phyloP scores from a whole-genome alignment of 1,140 invertebrate genomes.

The Heliconius hewitsoni region DNA sequence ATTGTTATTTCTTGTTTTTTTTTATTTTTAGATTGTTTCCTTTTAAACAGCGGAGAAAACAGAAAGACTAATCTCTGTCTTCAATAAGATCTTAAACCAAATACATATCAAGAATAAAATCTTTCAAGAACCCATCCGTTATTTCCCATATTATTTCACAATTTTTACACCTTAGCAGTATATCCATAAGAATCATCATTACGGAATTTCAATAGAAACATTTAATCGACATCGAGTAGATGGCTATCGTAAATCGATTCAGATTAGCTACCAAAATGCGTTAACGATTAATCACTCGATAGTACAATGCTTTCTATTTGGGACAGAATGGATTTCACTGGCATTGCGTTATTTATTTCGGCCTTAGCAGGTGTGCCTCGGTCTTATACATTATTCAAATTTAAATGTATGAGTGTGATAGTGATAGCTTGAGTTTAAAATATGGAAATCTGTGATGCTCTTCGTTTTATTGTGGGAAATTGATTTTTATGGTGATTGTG shows the following conservation, averaged over 20 bases:
- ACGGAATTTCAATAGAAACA: conserved; percentile 37
- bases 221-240: conserved; percentile 55
- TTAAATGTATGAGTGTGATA: conserved; percentile 35
- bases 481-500: background rate
- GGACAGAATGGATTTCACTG: conserved; percentile 69
- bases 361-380: conserved; percentile 61
- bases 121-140: no score
- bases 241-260: conserved; percentile 61
- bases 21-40: no score
- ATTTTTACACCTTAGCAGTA: background rate
- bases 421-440: background rate
- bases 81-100: background rate
- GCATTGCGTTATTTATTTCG: conserved; percentile 68
- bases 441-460: background rate
- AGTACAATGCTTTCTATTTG: conserved; percentile 61
- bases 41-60: no score
- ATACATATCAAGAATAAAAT: no score
- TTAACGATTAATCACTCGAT: conserved; percentile 50
- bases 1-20: no score
- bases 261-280: conserved; percentile 61
- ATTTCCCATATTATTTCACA: conserved; percentile 1
- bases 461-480: conserved; percentile 1
- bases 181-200: conserved; percentile 25
- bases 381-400: conserved; percentile 48
- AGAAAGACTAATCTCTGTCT: no score